Base-by-base conservation (phyloP, 2,113 vertebrate genomes). In the Oreochromis aureus region DNA sequence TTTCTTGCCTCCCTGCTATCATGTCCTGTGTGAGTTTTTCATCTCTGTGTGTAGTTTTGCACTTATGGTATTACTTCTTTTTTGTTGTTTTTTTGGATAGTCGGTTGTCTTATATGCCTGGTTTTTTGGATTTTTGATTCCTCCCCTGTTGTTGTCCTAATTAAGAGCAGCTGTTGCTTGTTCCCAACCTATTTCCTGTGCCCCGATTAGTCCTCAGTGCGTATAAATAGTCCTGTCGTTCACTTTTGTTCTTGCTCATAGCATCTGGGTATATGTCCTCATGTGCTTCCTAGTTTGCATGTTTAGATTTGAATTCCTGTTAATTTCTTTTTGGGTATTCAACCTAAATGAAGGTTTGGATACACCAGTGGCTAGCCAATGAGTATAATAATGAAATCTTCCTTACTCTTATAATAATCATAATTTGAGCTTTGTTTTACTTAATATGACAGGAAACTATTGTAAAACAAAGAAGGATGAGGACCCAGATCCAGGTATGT, bases 381-480 rank as follows among this genome's bases (percentile, higher is more conserved):
- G 63, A 69, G 7, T 13, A 71, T 71, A 41, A n/a, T 44, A 69
- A 69, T 41, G n/a, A 41, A 41, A 41, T 41, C 5, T 41, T 8
- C 36, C 63, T 69, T 12, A 69, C 36, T 41, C 19, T 13, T 1
- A 69, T 69, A 41, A 69, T 69, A 41, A 69, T 36, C 19, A 69
- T 9, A 69, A 41, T 41, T 69, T 71, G 12, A 71, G 5, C n/a
- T 24, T 44, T 16, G 12, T 41, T 24, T 13, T 22, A 69, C 19
- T 69, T 13, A 8, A 41, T 69, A 69, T 69, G 34, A 9, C 63
- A 22, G 6, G 15, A 1, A 44, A 48, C 41, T 44, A 5, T 44
- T 44, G 41, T 44, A 7, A 36, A 36, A 36, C 0, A 1, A 7
- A 1, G 9, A 19, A 63, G 4, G 18, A 66, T 12, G 61, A 66